Base-by-base conservation (phyloP, 53 echinoderm and acorn worm genomes). In the Paracentrotus lividus region DNA sequence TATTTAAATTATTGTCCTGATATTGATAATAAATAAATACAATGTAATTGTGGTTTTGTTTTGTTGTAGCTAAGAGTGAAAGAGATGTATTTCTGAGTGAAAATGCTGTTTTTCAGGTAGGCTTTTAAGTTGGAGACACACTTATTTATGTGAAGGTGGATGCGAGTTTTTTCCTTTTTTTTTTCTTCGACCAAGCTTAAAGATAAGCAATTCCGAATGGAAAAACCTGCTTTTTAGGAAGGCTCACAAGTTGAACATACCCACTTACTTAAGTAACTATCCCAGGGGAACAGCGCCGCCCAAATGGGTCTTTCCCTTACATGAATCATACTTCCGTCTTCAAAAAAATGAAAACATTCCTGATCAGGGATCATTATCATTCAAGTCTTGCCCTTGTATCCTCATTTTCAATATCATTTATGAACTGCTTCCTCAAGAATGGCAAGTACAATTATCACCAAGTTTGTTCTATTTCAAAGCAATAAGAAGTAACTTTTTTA, bases 271-370 rank as follows among this genome's bases (percentile, higher is more conserved):
- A 64, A 29, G 64, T 31, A 1, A 29, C 3, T 31, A 72, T 40
- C 72, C 21, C 72, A 36, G 10, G 72, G 7, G 40, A 72, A 16
- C 18, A 34, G 18, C 21, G 38, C 40, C 38, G 36, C 21, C 64
- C 12, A 29, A 29, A 64, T 29, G 29, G 64, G 64, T 64, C 72
- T 72, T 72, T 72, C 72, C 72, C 72, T 40, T 38, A 13, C 21
- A 40, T 72, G 72, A 72, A 36, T 72, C 72, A 67, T 33, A 14
- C 72, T 38, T 72, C 72, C 72, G 36, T 4, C 40, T 36, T 36
- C 21, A 40, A 20, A 72, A 72, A 72, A 72, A 72, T 40, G 72
- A 72, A 20, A 72, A 72, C 72, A 72, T 72, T 72, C 72, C 15
- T 38, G 72, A 38, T 57, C 1, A 72, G 40, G 72, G 72, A 32